Evolutionary conservation across 2,888 invertebrate genomes (phyloP).

Genomic region (Formica aserva): DNA sequence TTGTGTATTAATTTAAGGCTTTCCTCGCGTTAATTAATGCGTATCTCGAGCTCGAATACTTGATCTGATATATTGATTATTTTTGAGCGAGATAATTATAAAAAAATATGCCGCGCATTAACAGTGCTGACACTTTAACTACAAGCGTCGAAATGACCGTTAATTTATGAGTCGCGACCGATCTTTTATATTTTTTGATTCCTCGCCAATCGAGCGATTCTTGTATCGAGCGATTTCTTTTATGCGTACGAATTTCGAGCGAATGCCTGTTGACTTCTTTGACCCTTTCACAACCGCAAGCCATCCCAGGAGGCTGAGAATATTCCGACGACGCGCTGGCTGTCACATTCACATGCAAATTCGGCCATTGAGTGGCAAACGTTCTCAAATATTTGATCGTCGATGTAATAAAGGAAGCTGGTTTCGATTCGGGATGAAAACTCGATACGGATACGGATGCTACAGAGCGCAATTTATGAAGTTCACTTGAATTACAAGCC

Average conservation of each 20-base stretch:
- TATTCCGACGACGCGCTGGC: slow-evolving; percentile 32
- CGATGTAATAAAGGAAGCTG: slow-evolving; percentile 44
- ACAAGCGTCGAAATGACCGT: not conserved
- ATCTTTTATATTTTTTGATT: not conserved
- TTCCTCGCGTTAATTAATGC: not conserved
- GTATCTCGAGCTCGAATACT: not conserved
- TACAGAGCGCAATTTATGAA: not conserved
- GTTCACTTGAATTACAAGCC: slow-evolving; percentile 6
- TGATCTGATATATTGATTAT: slow-evolving; percentile 16
- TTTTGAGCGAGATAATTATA: not conserved
- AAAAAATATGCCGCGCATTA: not conserved
- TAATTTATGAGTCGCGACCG: slow-evolving; percentile 11
- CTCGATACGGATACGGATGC: not conserved
- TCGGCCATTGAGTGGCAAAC: slow-evolving; percentile 42
- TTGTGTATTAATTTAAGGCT: not conserved
- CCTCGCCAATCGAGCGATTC: not conserved
- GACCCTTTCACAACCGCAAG: slow-evolving; percentile 41
- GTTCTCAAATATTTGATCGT: slow-evolving; percentile 54
- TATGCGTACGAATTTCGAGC: slow-evolving; percentile 49
- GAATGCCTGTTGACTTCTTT: slow-evolving; percentile 38
- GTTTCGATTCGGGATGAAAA: slow-evolving; percentile 31
- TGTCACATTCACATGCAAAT: slow-evolving; percentile 52
- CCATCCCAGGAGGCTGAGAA: slow-evolving; percentile 17
- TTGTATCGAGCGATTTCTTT: slow-evolving; percentile 38
- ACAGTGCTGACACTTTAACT: slow-evolving; percentile 5